phyloP scores from a whole-genome alignment of 2,888 invertebrate species.

The Apamea anceps region DNA sequence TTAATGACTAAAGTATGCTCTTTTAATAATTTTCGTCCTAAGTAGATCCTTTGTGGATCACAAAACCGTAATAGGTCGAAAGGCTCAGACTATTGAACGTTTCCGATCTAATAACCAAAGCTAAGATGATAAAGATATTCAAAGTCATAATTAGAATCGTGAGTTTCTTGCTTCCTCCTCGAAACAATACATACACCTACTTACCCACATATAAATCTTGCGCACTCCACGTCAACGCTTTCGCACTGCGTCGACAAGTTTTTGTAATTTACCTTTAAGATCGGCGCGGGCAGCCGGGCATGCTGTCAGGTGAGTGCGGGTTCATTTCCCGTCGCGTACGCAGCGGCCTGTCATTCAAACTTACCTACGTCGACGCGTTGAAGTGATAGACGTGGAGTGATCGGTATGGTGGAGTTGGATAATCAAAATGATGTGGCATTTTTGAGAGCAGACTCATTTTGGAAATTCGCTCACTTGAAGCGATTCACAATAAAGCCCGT shows the following conservation, averaged over 20 bases:
- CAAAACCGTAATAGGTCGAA: neutral
- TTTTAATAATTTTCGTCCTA: neutral
- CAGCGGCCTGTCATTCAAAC: constrained; percentile 54
- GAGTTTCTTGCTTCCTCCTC: neutral
- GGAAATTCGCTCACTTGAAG: neutral
- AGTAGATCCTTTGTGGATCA: neutral
- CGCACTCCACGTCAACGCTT: constrained; percentile 29
- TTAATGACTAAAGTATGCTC: neutral
- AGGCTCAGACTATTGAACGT: too few species aligned
- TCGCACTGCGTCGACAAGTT: constrained; percentile 40
- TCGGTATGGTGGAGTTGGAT: neutral
- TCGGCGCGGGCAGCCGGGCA: constrained; percentile 10
- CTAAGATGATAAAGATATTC: neutral
- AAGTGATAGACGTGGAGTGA: constrained; percentile 24
- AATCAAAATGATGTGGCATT: constrained; percentile 27
- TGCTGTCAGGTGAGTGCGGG: constrained; percentile 21
- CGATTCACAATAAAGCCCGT: neutral
- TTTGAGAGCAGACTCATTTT: neutral
- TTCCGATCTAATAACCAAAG: neutral
- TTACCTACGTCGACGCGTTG: constrained; percentile 21
- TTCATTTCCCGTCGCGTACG: constrained; percentile 43
- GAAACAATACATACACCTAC: neutral
- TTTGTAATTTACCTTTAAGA: constrained; percentile 34
- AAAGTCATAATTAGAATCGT: neutral
- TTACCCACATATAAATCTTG: constrained; percentile 3